Percentiles rank a stretch among this genome's conserved stretches.
Conservation (phyloP, 2,113 vertebrate species). For the Silurus asotus region DNA sequence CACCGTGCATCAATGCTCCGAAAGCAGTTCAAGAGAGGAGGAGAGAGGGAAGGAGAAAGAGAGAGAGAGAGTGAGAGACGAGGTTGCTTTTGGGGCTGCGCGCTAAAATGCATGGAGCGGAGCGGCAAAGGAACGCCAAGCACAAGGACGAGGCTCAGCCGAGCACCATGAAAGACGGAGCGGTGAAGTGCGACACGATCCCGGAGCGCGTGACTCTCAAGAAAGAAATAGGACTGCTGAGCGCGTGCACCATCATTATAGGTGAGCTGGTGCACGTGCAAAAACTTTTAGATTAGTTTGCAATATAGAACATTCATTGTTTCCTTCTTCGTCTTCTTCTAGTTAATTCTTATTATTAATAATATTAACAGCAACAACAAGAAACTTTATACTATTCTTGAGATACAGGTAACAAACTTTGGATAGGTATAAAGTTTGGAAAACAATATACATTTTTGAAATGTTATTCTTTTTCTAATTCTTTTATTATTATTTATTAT, state of each 20-base stretch:
- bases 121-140: conserved; percentile 59
- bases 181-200: conserved; percentile 51
- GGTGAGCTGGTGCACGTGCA: conserved; percentile 67
- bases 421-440: background rate
- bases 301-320: background rate
- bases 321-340: background rate
- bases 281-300: background rate
- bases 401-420: background rate
- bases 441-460: background rate
- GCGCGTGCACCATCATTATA: conserved; percentile 87
- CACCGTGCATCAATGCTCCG: conserved; percentile 66
- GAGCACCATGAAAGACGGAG: conserved; percentile 53
- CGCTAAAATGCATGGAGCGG: conserved; percentile 74
- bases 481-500: no score
- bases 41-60: no score
- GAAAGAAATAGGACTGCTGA: conserved; percentile 85
- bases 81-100: conserved; percentile 57
- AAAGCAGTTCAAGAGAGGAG: conserved; percentile 62
- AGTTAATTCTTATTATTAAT: background rate
- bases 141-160: conserved; percentile 49
- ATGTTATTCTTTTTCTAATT: no score
- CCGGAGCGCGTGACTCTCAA: conserved; percentile 80
- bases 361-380: background rate
- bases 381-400: background rate
- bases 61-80: conserved; percentile 18